A percentile compares a stretch with the other conserved stretches of the same genome.
phyloP scores from a whole-genome alignment of 2,888 invertebrate species.

The Eubasilissa splendida region DNA sequence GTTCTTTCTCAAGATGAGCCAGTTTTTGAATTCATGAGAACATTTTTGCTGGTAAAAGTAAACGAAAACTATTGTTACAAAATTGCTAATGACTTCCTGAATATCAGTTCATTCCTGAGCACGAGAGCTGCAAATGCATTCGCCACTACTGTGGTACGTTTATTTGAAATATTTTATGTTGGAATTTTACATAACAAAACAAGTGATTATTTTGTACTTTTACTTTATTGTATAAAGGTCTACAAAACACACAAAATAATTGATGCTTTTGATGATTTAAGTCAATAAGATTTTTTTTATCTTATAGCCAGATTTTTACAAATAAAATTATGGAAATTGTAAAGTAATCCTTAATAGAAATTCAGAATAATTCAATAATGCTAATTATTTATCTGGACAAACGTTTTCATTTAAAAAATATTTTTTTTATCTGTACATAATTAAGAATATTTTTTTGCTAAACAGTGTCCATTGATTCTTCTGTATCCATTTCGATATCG shows the following conservation, averaged over 20 bases:
- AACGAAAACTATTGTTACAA: conserved; percentile 71
- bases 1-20: conserved; percentile 69
- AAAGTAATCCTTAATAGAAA: too few species aligned
- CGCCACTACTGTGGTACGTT: conserved; percentile 39
- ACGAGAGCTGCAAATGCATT: conserved; percentile 39
- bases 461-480: conserved; percentile 72
- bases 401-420: too few species aligned
- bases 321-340: too few species aligned
- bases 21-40: conserved; percentile 73
- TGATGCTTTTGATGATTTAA: background rate
- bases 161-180: background rate
- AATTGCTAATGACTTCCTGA: conserved; percentile 80
- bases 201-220: conserved; percentile 31
- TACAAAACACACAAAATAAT: conserved; percentile 42
- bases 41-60: conserved; percentile 70
- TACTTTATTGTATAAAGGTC: conserved; percentile 44
- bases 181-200: conserved; percentile 4
- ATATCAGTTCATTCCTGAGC: conserved; percentile 33
- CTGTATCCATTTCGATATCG: conserved; percentile 74
- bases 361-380: too few species aligned
- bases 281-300: too few species aligned
- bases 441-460: conserved; percentile 7
- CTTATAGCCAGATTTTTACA: too few species aligned
- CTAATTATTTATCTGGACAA: too few species aligned
- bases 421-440: too few species aligned